A percentile compares a stretch with the other conserved stretches of the same genome.
Evolutionary conservation across 2,113 vertebrate genomes (phyloP).

Genomic region (Daubentonia madagascariensis): DNA sequence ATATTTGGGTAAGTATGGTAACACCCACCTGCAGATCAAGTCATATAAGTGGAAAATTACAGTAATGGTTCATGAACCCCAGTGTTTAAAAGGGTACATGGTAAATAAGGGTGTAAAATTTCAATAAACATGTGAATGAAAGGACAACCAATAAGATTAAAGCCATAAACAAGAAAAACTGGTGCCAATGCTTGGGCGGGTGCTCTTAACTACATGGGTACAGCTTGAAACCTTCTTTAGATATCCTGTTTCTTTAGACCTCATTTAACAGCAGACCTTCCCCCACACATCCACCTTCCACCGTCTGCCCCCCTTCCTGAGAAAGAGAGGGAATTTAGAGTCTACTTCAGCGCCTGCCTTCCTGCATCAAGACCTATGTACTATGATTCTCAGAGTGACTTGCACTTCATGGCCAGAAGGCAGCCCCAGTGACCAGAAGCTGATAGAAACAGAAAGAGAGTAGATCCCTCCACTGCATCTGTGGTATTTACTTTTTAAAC

Average conservation of each 20-base stretch:
- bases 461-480: neutral
- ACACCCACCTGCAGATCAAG: neutral
- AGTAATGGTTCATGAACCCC: neutral
- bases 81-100: neutral
- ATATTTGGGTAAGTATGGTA: neutral
- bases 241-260: neutral
- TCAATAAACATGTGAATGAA: neutral
- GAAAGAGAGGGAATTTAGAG: neutral
- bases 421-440: neutral
- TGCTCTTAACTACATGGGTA: neutral
- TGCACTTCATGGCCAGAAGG: neutral
- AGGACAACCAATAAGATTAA: neutral
- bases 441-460: neutral
- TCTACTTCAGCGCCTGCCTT: neutral
- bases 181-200: neutral
- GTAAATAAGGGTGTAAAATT: neutral
- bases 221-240: neutral
- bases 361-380: neutral
- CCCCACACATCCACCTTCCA: neutral
- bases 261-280: neutral
- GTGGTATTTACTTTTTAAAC: neutral
- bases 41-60: constrained; percentile 16
- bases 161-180: constrained; percentile 44
- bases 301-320: neutral
- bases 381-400: neutral